Conservation (phyloP, 64 coral and sea anemone genomes). For the Exaiptasia diaphana region DNA sequence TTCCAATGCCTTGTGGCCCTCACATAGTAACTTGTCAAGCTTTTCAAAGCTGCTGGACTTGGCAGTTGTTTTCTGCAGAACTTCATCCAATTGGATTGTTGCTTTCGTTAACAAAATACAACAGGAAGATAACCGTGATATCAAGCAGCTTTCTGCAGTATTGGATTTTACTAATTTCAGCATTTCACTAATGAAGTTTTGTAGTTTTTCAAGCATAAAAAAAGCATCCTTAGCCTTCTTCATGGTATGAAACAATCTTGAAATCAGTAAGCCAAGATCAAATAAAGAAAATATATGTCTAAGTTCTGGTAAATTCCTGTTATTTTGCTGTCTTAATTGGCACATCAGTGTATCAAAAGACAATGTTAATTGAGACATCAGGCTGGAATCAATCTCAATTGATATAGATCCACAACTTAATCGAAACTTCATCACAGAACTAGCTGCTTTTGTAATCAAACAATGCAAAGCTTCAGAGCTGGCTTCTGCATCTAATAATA, state of each 20-base stretch:
- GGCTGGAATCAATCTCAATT: too few species aligned
- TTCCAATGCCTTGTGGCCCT: not conserved
- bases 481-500: slow-evolving; percentile 23
- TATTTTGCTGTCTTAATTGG: not conserved
- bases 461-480: not conserved
- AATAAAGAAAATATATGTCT: not conserved
- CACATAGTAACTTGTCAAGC: not conserved
- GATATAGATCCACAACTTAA: slow-evolving; percentile 34
- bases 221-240: not conserved
- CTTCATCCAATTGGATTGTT: too few species aligned
- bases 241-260: slow-evolving; percentile 27
- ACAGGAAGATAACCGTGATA: not conserved
- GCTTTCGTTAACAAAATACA: not conserved
- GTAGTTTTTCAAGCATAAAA: slow-evolving; percentile 33
- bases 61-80: not conserved
- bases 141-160: not conserved
- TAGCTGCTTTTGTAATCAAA: slow-evolving; percentile 25
- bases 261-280: slow-evolving; percentile 58
- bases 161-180: not conserved
- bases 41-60: not conserved
- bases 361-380: not conserved
- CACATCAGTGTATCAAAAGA: not conserved
- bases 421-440: slow-evolving; percentile 47
- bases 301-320: not conserved
- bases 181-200: not conserved